A percentile compares a stretch with the other conserved stretches of the same genome.
These are phyloP conservation scores for Melanerpes formicivorus DNA, from an alignment of 2,113 vertebrate species.

Conservation along the genomic window DNA sequence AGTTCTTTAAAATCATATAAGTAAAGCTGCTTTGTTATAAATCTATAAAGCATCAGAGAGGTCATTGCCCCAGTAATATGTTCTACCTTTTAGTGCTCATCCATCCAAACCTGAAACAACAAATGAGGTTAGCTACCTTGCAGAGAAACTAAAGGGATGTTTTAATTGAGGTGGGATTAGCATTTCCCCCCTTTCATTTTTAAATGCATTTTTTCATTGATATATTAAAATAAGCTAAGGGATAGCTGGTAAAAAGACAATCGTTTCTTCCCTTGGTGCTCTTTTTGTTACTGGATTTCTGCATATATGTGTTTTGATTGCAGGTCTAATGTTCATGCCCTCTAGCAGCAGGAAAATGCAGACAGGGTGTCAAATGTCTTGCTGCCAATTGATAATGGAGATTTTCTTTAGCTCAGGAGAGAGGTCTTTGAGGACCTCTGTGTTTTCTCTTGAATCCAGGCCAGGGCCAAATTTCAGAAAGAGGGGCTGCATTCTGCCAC, in stretches of 20 bases:
- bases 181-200: background rate
- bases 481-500: background rate
- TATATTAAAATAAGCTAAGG: background rate
- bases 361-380: conserved; percentile 13
- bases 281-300: background rate
- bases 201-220: background rate
- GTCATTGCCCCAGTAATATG: conserved; percentile 49
- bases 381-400: conserved; percentile 28
- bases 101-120: conserved; percentile 29
- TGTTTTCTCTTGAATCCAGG: background rate
- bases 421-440: conserved; percentile 9
- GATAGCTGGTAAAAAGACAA: background rate
- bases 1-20: conserved; percentile 77
- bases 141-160: conserved; percentile 27
- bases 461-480: conserved; percentile 9
- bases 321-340: background rate
- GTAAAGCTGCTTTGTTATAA: conserved; percentile 73
- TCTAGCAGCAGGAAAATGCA: background rate
- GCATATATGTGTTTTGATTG: background rate
- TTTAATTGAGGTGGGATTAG: conserved; percentile 17
- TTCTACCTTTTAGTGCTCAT: conserved; percentile 51
- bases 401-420: conserved; percentile 10
- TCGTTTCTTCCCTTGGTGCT: background rate
- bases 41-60: conserved; percentile 66
- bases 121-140: conserved; percentile 30